Evolutionary conservation across 2,797 vertebrate species (phyloP).

Genomic region (Falco cherrug): DNA sequence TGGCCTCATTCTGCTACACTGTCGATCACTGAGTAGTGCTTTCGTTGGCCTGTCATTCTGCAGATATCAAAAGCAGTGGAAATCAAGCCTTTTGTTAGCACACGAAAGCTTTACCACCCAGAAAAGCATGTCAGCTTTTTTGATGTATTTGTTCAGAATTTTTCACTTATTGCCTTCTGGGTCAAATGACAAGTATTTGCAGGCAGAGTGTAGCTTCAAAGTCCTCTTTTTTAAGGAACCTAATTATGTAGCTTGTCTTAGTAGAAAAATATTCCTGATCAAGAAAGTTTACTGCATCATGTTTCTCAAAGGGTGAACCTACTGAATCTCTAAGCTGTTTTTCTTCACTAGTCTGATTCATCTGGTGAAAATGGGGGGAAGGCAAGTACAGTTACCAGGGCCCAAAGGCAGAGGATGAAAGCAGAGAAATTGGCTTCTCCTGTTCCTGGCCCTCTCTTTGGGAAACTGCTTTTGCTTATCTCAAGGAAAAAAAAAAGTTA

Average conservation of each 20-base stretch:
- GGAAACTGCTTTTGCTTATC: constrained; percentile 43
- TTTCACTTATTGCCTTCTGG: constrained; percentile 52
- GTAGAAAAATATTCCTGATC: constrained; percentile 12
- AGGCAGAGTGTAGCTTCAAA: constrained; percentile 48
- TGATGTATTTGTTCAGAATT: constrained; percentile 39
- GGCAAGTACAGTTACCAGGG: background rate
- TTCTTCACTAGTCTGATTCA: constrained; percentile 33
- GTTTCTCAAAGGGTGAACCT: constrained; percentile 51
- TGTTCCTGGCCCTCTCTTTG: constrained; percentile 9
- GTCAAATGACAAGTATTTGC: constrained; percentile 53
- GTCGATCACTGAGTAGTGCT: background rate
- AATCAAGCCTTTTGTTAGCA: constrained; percentile 31
- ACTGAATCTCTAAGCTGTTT: constrained; percentile 38
- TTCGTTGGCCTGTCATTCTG: constrained; percentile 11
- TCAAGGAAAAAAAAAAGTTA: background rate
- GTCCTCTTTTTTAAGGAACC: background rate
- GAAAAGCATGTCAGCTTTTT: constrained; percentile 41
- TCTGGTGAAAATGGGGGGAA: constrained; percentile 18
- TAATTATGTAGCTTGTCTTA: constrained; percentile 5
- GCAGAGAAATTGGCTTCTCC: background rate
- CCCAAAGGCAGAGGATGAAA: constrained; percentile 48
- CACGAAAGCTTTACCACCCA: background rate
- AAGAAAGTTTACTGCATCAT: constrained; percentile 15
- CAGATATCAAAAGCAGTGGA: constrained; percentile 29
- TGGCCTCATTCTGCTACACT: constrained; percentile 13